Evolutionary conservation across 1,140 invertebrate genomes (phyloP).

Genomic region (Drosophila tani): DNA sequence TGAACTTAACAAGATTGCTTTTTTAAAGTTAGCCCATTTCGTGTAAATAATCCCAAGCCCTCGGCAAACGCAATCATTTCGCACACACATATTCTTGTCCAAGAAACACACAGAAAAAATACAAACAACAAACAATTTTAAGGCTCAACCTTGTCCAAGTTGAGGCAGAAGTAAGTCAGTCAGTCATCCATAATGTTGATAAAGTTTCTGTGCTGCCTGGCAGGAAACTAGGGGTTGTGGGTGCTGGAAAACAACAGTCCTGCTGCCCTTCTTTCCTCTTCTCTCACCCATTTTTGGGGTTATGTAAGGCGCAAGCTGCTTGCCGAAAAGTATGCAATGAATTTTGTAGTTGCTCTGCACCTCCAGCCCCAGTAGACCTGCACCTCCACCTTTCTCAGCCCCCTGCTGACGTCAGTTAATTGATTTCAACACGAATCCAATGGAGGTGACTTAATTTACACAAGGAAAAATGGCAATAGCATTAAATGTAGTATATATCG

Average conservation of each 20-base stretch:
- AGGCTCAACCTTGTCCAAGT: slow-evolving; percentile 30
- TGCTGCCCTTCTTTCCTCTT: neutral
- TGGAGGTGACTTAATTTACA: slow-evolving; percentile 20
- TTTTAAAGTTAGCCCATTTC: slow-evolving; percentile 20
- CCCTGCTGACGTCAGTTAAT: slow-evolving; percentile 47
- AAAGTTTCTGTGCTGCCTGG: slow-evolving; percentile 36
- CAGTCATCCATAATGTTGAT: slow-evolving; percentile 55
- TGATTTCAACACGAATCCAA: slow-evolving; percentile 37
- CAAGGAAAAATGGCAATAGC: neutral
- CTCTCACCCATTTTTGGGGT: neutral
- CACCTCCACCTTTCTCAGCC: neutral
- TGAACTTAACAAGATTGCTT: slow-evolving; percentile 31
- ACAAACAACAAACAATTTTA: slow-evolving; percentile 13
- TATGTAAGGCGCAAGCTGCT: slow-evolving; percentile 23
- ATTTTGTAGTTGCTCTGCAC: slow-evolving; percentile 13
- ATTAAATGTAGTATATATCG: neutral
- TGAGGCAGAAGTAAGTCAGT: slow-evolving; percentile 15
- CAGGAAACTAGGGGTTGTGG: slow-evolving; percentile 7
- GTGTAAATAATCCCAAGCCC: slow-evolving; percentile 16
- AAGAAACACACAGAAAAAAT: neutral
- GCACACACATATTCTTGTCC: neutral
- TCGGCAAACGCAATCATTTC: slow-evolving; percentile 25
- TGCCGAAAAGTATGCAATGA: slow-evolving; percentile 43
- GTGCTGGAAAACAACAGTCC: slow-evolving; percentile 20
- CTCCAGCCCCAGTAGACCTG: slow-evolving; percentile 1